Conservation (phyloP, 2,888 invertebrate species). For the Tetanocera ferruginea region DNA sequence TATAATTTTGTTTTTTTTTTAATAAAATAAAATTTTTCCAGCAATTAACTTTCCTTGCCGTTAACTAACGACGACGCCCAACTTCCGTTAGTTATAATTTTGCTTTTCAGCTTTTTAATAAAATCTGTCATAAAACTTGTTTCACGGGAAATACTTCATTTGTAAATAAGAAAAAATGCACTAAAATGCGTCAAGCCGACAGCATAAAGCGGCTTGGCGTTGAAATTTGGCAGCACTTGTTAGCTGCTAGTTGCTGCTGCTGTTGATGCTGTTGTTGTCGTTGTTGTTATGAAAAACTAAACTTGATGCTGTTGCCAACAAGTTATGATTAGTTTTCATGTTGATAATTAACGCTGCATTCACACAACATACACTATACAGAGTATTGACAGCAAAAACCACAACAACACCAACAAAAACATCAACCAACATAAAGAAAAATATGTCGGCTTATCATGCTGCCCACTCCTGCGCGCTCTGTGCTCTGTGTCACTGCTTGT, state of each 20-base stretch:
- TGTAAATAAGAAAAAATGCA: background rate
- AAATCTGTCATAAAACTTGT: background rate
- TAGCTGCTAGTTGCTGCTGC: background rate
- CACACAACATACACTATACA: background rate
- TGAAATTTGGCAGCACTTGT: background rate
- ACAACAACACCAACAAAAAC: background rate
- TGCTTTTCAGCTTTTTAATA: no score
- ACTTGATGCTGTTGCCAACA: background rate
- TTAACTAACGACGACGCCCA: constrained; percentile 10
- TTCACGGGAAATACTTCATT: background rate
- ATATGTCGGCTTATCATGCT: no score
- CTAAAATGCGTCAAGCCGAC: background rate
- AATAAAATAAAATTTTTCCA: background rate
- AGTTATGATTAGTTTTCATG: background rate
- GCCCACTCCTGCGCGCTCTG: no score
- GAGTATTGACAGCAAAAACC: background rate
- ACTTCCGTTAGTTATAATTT: constrained; percentile 1
- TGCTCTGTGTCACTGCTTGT: no score
- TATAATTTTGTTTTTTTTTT: background rate
- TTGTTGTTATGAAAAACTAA: background rate
- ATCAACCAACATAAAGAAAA: no score
- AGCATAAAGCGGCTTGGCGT: background rate
- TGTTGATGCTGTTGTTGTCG: background rate
- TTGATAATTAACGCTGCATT: background rate
- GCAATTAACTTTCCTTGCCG: background rate